Evolutionary conservation across 2,797 vertebrate species (phyloP), one percentile per base, ranked within the genome.

Genomic region (Bryconaethiops microstoma): DNA sequence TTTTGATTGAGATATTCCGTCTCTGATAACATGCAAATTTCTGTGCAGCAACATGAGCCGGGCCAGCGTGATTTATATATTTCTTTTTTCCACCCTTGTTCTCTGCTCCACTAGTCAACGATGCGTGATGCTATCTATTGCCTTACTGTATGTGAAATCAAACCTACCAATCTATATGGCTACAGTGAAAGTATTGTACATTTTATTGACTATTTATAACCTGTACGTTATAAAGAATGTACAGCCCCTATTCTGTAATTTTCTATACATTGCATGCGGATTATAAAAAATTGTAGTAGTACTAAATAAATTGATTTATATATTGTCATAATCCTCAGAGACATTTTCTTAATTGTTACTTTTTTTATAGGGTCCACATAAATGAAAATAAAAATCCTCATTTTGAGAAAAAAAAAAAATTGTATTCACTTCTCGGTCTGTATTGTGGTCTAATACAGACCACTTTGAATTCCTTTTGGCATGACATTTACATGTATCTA

Each of bases 11-110:
- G 91, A 89, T 86, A 81, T 91, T 86, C 83, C 82, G 86, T 16
- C 60, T 82, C 84, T 89, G 91, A 92, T 92, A 91, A 92, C 87
- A 92, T 92, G 92, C 89, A 88, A 93, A 93, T 92, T 92, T 83
- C 87, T 87, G 87, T 80, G 76, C 85, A 77, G 87, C 83, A 76
- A 89, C 87, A 88, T 86, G 78, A 82, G 80, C 81, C 67, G 67
- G 64, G 74, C 70, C 23, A 57, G 74, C 83, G 76, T 82, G 81
- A 80, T 80, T 82, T 88, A 79, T 79, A 79, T 77, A 85, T 79
- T 55, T 68, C 64, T 90, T 85, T 79, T 77, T 16, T 52, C 80
- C 65, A 39, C 59, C 52, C 79, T 83, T 79, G 71, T 82, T 57
- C 67, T 85, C 87, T 82, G 86, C 88, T 88, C 84, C 87, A 81